These are phyloP conservation scores for Orchesella cincta DNA, from an alignment of 1,140 invertebrate genomes.

Conservation along the genomic window DNA sequence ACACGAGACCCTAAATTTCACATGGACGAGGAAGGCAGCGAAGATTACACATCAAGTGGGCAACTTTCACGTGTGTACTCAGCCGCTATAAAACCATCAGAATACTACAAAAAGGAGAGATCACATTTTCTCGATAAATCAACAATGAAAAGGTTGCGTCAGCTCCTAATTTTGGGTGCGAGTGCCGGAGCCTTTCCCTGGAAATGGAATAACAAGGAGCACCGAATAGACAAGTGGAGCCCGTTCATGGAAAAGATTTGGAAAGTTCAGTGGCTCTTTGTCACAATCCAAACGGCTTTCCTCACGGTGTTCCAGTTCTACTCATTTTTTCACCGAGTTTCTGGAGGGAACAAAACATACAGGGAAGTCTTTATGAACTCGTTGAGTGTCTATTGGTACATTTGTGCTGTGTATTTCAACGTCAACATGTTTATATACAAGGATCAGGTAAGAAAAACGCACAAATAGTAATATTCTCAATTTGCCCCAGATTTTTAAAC, in stretches of 20 bases:
- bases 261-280: not conserved
- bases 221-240: not conserved
- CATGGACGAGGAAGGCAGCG: not conserved
- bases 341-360: not conserved
- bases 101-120: not conserved
- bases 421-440: conserved; percentile 20
- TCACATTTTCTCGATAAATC: not conserved
- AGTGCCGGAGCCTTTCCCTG: conserved; percentile 23
- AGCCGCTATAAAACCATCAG: not conserved
- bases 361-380: conserved; percentile 27
- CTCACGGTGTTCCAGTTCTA: conserved; percentile 29
- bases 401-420: conserved; percentile 26
- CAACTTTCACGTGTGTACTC: too few species aligned
- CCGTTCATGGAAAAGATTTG: not conserved
- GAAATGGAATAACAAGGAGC: conserved; percentile 9
- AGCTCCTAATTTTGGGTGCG: not conserved
- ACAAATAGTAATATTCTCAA: too few species aligned
- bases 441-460: too few species aligned
- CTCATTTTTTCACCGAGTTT: not conserved
- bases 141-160: not conserved
- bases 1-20: not conserved
- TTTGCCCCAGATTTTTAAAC: too few species aligned
- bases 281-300: not conserved
- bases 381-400: conserved; percentile 32
- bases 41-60: too few species aligned